These are phyloP conservation scores for Lynx canadensis DNA, from an alignment of 2,113 vertebrate species.

Conservation along the genomic window DNA sequence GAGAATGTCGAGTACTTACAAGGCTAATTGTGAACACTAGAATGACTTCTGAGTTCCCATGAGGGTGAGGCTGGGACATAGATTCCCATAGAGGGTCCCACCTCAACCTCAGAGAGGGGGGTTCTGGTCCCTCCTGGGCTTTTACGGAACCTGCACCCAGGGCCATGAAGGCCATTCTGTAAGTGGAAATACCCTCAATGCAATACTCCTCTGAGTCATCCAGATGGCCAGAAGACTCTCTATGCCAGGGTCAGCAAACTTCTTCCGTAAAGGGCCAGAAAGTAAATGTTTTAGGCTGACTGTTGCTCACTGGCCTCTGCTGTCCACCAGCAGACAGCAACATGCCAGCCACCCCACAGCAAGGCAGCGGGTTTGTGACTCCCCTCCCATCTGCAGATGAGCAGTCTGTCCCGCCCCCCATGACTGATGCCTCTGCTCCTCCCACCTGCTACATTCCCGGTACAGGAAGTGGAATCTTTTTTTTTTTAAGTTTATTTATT, in stretches of 20 bases:
- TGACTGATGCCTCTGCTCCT: neutral
- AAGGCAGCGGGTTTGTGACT: rapidly evolving
- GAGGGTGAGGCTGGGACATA: neutral
- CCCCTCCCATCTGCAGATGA: neutral
- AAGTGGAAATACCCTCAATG: neutral
- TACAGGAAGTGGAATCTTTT: neutral
- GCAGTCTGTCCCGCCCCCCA: neutral
- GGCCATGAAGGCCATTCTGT: neutral
- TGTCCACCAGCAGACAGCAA: neutral
- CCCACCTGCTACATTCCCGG: neutral
- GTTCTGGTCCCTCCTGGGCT: neutral
- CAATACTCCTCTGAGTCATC: neutral
- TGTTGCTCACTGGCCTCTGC: neutral
- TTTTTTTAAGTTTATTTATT: no score
- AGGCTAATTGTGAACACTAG: neutral
- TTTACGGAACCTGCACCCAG: rapidly evolving
- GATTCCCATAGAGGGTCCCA: neutral
- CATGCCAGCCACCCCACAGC: rapidly evolving
- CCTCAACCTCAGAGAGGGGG: neutral
- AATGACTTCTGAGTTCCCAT: neutral
- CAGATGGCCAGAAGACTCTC: rapidly evolving
- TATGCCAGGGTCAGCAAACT: neutral
- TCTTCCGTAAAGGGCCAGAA: neutral
- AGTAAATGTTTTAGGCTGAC: neutral
- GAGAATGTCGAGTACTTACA: neutral